These are phyloP conservation scores for Clarias batrachus DNA, from an alignment of 2,113 vertebrate genomes.

Conservation along the genomic window DNA sequence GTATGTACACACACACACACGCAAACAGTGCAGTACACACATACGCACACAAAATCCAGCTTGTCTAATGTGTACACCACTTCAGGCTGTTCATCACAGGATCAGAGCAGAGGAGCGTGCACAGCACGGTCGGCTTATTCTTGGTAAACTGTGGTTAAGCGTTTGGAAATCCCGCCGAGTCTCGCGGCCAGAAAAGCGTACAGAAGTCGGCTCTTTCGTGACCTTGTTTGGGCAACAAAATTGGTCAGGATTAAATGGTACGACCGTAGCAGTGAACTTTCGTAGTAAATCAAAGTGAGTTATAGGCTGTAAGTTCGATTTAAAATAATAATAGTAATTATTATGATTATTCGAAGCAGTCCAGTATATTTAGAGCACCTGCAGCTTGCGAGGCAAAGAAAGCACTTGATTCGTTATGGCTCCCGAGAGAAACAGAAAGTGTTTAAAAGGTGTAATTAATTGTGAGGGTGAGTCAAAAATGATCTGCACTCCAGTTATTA, in stretches of 20 bases:
- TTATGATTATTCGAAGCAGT: not conserved
- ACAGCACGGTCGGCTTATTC: not conserved
- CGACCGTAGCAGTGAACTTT: not conserved
- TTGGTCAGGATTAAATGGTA: not conserved
- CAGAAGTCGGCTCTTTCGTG: not conserved
- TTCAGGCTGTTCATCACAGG: not conserved
- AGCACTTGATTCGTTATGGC: not conserved
- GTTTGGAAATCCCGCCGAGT: not conserved
- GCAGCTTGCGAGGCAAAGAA: not conserved
- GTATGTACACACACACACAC: not conserved
- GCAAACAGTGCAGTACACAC: too few relatives aligned
- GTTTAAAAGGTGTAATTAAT: not conserved
- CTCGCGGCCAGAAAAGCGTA: not conserved
- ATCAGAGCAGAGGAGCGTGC: not conserved
- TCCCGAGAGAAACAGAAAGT: not conserved
- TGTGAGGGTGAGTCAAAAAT: not conserved
- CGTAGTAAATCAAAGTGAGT: not conserved
- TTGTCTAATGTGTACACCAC: not conserved
- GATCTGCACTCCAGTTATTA: too few relatives aligned
- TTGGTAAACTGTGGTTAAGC: not conserved
- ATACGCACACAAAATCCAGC: not conserved
- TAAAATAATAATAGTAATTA: too few relatives aligned
- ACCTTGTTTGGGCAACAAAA: not conserved
- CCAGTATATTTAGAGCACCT: not conserved
- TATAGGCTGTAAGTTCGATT: not conserved